Conservation (phyloP, 2,113 vertebrate genomes). For the Phrynosoma platyrhinos region DNA sequence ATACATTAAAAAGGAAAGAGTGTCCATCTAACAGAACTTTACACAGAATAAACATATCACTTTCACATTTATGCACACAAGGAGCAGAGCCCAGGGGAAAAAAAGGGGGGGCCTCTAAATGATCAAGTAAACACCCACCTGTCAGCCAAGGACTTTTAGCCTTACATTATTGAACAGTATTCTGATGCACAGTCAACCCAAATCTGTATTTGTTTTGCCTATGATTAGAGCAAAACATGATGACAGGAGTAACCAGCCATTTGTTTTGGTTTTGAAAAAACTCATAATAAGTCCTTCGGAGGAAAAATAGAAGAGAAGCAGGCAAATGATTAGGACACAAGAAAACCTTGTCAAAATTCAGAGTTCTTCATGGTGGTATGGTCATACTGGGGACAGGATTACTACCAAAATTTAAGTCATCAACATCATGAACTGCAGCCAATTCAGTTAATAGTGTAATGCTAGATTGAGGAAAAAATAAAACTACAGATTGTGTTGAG, state of each 20-base stretch:
- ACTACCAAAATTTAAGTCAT: background rate
- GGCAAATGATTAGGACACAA: background rate
- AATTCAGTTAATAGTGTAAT: background rate
- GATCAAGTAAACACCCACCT: background rate
- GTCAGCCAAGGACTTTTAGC: background rate
- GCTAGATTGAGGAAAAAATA: background rate
- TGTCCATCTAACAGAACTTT: constrained; percentile 22
- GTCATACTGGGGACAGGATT: background rate
- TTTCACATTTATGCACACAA: background rate
- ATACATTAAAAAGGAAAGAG: constrained; percentile 16
- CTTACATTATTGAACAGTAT: background rate
- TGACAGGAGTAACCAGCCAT: background rate
- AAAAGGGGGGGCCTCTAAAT: constrained; percentile 10
- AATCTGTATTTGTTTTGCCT: background rate
- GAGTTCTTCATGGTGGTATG: background rate
- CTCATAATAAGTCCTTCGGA: background rate
- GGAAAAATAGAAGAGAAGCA: background rate
- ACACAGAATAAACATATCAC: constrained; percentile 33
- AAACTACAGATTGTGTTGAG: background rate
- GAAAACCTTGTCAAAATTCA: background rate
- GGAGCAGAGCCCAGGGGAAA: fast-evolving
- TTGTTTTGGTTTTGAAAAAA: constrained; percentile 12
- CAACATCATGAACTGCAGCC: background rate
- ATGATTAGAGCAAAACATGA: background rate
- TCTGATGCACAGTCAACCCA: fast-evolving